Evolutionary conservation across 2,888 invertebrate genomes (phyloP), one percentile per base, ranked within the genome.

Genomic region (Agrochola litura): DNA sequence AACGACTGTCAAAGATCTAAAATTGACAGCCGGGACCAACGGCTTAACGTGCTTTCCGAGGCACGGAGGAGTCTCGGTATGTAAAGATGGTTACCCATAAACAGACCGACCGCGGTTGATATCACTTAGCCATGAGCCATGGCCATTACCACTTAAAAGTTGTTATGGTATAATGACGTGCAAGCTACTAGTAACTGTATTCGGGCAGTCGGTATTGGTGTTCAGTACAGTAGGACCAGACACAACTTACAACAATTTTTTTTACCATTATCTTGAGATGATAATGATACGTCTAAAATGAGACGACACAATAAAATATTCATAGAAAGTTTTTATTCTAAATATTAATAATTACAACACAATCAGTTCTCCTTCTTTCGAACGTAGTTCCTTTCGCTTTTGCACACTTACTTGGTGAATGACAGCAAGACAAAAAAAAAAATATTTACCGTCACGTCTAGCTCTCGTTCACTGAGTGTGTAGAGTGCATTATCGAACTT

Each of bases 281-380:
- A 16, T 10, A 22, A 9, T 10, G 60, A 60, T 8, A 8, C 9
- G 8, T 30, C 37, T 14, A 41, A 75, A 69, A n/a, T 56, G 1
- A 52, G 0, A 12, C 12, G 0, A 56, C 49, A 58, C n/a, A 22
- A 14, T 25, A 6, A 16, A 37, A 37, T 41, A 0, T 52, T 46
- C 46, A 4, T 30, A 22, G 0, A 67, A 19, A 68, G 43, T 68
- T 58, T 79, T 80, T 73, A 61, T 77, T 70, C 0, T 9, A 70
- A 79, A 79, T 22, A 12, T 22, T 63, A 25, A 14, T 22, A 30
- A 43, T 52, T 65, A 52, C 0, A 68, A 64, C 46, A 79, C 49
- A 79, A 72, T 79, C 61, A 79, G 72, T 79, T 63, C 73, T 4
- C n/a, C 46, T 63, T 61, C 0, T 37, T 56, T 14, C 0, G 6